phyloP scores from a whole-genome alignment of 1,140 invertebrate genomes.

The Schlechtendalia chinensis region DNA sequence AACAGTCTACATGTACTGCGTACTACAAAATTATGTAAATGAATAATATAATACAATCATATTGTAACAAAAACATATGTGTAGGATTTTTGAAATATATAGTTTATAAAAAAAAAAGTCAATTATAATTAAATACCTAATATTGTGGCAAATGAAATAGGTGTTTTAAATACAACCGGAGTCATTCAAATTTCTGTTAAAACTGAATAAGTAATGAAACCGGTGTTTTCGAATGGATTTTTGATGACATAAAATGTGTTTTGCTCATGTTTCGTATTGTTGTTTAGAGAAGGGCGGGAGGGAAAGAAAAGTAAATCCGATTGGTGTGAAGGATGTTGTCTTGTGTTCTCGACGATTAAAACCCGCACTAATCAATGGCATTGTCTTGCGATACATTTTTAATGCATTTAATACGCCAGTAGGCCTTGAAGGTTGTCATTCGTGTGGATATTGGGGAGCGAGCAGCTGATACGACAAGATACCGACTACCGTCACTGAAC shows the following conservation, averaged over 20 bases:
- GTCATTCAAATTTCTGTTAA: background rate
- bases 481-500: slow-evolving; percentile 12
- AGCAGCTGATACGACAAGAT: background rate
- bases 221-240: no score
- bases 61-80: no score
- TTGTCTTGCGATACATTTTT: slow-evolving; percentile 15
- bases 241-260: background rate
- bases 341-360: background rate
- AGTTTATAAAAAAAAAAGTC: no score
- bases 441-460: background rate
- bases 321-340: background rate
- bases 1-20: background rate
- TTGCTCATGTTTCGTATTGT: background rate
- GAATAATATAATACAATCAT: no score
- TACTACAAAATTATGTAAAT: background rate
- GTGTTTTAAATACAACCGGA: background rate
- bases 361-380: slow-evolving; percentile 1
- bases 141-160: background rate
- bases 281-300: background rate
- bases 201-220: no score
- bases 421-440: slow-evolving; percentile 26
- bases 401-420: slow-evolving; percentile 5
- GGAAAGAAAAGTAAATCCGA: background rate
- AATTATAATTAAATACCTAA: no score
- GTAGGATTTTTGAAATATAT: no score